phyloP scores from a whole-genome alignment of 2,888 invertebrate genomes.

The Rambutsinella grinnellia region DNA sequence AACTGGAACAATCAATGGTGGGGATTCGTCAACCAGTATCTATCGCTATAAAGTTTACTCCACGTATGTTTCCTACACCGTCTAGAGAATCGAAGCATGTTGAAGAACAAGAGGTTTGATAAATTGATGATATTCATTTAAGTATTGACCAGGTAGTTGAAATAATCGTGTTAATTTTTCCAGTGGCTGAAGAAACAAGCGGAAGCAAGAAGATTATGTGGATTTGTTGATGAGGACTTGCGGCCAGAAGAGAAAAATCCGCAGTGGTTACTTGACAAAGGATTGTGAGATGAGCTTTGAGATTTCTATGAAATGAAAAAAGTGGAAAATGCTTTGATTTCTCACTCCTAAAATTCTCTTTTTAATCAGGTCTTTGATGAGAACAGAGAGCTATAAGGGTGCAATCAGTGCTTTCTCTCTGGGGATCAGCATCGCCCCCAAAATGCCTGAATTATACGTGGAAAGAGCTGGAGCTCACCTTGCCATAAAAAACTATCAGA shows the following conservation, averaged over 20 bases:
- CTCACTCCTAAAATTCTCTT: constrained; percentile 21
- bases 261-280: constrained; percentile 85
- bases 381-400: constrained; percentile 80
- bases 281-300: too few species aligned
- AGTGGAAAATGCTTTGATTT: constrained; percentile 10
- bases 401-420: constrained; percentile 87
- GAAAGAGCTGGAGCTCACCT: constrained; percentile 87
- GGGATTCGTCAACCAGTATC: constrained; percentile 75
- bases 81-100: constrained; percentile 79
- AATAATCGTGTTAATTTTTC: constrained; percentile 5
- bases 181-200: constrained; percentile 84
- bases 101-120: constrained; percentile 78
- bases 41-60: constrained; percentile 80
- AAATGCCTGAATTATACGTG: constrained; percentile 80
- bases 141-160: too few species aligned
- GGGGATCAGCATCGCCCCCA: constrained; percentile 81
- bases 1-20: constrained; percentile 65
- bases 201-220: constrained; percentile 77
- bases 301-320: too few species aligned
- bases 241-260: constrained; percentile 86
- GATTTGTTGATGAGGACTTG: constrained; percentile 80
- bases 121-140: too few species aligned
- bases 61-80: constrained; percentile 85
- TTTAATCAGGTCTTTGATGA: constrained; percentile 77
- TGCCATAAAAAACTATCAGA: constrained; percentile 80